These are phyloP conservation scores for Meloidogyne chitwoodi DNA, from an alignment of 1,140 invertebrate species.

Conservation along the genomic window DNA sequence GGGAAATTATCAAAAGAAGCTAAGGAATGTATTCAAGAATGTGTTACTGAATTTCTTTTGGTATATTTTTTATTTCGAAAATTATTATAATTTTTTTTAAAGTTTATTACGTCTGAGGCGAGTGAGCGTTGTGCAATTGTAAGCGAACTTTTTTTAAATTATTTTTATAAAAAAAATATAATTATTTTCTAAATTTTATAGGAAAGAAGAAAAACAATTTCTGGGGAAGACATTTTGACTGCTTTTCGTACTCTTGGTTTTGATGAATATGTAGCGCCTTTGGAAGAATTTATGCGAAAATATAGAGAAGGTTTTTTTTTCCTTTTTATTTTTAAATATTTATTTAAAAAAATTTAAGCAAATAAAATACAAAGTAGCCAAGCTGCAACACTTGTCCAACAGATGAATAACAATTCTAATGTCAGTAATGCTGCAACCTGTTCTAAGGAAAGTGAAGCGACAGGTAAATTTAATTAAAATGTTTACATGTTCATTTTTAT, in stretches of 20 bases:
- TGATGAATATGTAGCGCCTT: conserved; percentile 94
- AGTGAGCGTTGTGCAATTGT: conserved; percentile 47
- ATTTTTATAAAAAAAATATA: conserved; percentile 66
- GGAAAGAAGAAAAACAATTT: conserved; percentile 98
- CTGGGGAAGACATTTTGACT: conserved; percentile 80
- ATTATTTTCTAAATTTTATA: conserved; percentile 76
- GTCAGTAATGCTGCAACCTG: background rate
- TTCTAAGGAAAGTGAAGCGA: background rate
- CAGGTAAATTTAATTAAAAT: too few species aligned
- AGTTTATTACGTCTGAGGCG: conserved; percentile 91
- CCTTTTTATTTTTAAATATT: background rate
- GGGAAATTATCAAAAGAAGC: conserved; percentile 98
- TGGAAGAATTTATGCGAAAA: conserved; percentile 92
- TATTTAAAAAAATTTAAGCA: conserved; percentile 2
- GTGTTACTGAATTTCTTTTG: conserved; percentile 96
- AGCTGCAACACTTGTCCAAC: background rate
- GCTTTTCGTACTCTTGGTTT: conserved; percentile 94
- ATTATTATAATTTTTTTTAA: background rate
- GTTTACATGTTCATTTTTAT: too few species aligned
- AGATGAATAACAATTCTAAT: background rate
- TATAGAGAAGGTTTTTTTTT: conserved; percentile 73
- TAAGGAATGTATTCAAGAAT: conserved; percentile 97
- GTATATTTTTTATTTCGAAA: background rate
- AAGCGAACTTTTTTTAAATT: background rate
- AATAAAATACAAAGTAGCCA: conserved; percentile 18